Base-by-base conservation (phyloP, 2,113 vertebrate genomes). In the Thryonomys swinderianus region DNA sequence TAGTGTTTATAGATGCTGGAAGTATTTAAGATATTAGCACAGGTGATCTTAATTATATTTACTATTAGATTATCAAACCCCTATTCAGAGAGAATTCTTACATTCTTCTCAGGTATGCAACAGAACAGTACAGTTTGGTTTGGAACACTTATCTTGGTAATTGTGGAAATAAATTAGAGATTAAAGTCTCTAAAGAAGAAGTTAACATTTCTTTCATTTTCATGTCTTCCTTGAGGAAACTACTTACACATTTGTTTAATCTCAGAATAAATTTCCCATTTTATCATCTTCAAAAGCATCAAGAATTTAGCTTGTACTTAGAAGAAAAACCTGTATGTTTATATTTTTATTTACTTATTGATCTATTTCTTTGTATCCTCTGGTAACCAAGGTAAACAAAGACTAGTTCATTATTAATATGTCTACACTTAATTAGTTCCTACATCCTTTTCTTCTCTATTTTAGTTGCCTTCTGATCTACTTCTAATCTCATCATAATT, bases 361-460 rank as follows among this genome's bases (percentile, higher is more conserved):
- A 37, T 13, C 25, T 85, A 17, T 81, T 74, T 85, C 10, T 86
- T n/a, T 42, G 62, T 79, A 17, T 90, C 45, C 20, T 81, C 2
- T 90, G 12, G 42, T 51, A 86, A 11, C 57, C 45, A 83, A 0
- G 62, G 20, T 64, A 55, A 55, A 45, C 34, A 42, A 59, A 89
- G 80, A 89, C 7, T 59, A 67, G 45, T 80, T 92, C 51, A 57
- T 25, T 61, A 30, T 71, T 37, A 61, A 51, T 74, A 48, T 48
- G 27, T 91, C 32, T 90, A 82, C 18, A 89, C 14, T 90, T 86
- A 45, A 81, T 1, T 51, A 25, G n/a, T 76, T 81, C 30, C 89
- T 82, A 95, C 90, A 87, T 93, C 18, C 42, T 76, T 76, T 76
- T 76, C 42, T 82, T 53, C 81, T 42, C 76, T 93, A 1, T 83